Percentiles rank a stretch among this genome's conserved stretches.
These are phyloP conservation scores for Montipora foliosa DNA, from an alignment of 64 coral and sea anemone genomes.

Conservation along the genomic window DNA sequence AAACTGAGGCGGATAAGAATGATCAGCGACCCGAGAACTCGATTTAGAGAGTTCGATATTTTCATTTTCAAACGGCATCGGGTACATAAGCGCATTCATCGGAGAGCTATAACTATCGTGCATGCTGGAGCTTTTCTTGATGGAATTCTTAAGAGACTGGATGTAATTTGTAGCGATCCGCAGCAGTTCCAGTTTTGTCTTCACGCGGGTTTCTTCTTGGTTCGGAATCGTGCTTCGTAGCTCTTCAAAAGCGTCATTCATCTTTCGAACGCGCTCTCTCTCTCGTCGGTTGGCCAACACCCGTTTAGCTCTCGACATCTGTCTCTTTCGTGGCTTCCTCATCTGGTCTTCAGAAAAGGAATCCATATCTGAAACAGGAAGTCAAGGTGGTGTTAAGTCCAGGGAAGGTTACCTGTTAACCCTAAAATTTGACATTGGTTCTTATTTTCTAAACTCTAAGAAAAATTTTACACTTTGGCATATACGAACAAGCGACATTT, in stretches of 20 bases:
- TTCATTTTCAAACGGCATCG: neutral
- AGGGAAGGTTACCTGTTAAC: neutral
- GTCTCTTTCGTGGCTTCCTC: neutral
- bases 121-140: constrained; percentile 2
- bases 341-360: neutral
- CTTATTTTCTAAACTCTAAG: too few species aligned
- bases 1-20: constrained; percentile 7
- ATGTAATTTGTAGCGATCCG: constrained; percentile 69
- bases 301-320: constrained; percentile 55
- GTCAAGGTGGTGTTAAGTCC: neutral
- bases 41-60: neutral
- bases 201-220: constrained; percentile 32
- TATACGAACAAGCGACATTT: too few species aligned
- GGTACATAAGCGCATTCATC: constrained; percentile 4
- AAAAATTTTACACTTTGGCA: too few species aligned
- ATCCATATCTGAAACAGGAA: constrained; percentile 1
- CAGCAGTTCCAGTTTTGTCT: constrained; percentile 61
- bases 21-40: neutral
- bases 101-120: constrained; percentile 8
- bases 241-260: constrained; percentile 71
- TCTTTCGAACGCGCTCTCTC: constrained; percentile 64
- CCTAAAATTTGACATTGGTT: neutral
- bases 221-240: constrained; percentile 45
- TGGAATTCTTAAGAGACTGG: constrained; percentile 37
- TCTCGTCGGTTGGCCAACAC: constrained; percentile 62